Conservation (phyloP, 2,113 vertebrate species). For the Lamprotornis superbus region DNA sequence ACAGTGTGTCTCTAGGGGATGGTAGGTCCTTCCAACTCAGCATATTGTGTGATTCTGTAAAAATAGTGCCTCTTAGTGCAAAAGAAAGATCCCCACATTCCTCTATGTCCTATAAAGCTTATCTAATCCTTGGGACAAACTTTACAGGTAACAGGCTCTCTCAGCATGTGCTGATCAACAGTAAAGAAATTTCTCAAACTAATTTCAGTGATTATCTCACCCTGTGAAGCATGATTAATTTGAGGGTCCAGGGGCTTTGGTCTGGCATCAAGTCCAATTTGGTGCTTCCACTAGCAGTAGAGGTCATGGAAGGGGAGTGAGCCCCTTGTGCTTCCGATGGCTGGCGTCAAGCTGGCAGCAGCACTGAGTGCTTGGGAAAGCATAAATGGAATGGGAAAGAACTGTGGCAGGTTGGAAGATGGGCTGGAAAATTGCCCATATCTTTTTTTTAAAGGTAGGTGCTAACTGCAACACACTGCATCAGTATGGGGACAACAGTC, state of each 20-base stretch:
- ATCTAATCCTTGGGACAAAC: not conserved
- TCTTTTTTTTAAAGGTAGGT: not conserved
- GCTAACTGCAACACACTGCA: not conserved
- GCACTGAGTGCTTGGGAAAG: not conserved
- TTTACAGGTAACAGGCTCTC: not conserved
- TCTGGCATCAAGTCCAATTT: not conserved
- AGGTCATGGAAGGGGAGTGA: fast-evolving
- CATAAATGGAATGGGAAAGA: not conserved
- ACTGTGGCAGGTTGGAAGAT: not conserved
- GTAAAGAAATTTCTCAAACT: not conserved
- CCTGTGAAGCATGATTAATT: not conserved
- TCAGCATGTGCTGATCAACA: not conserved
- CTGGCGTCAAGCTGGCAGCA: fast-evolving
- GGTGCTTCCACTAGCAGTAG: fast-evolving
- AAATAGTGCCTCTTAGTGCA: not conserved
- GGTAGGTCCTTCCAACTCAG: not conserved
- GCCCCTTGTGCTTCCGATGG: fast-evolving
- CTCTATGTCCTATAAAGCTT: not conserved
- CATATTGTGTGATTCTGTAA: not conserved
- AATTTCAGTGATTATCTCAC: constrained; percentile 10
- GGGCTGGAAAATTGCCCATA: not conserved
- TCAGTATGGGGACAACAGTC: not conserved
- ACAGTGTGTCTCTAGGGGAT: too few relatives aligned
- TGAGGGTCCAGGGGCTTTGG: not conserved
- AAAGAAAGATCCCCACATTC: not conserved